These are phyloP conservation scores for Chydorus sphaericus DNA, from an alignment of 2,888 invertebrate genomes.

Conservation along the genomic window DNA sequence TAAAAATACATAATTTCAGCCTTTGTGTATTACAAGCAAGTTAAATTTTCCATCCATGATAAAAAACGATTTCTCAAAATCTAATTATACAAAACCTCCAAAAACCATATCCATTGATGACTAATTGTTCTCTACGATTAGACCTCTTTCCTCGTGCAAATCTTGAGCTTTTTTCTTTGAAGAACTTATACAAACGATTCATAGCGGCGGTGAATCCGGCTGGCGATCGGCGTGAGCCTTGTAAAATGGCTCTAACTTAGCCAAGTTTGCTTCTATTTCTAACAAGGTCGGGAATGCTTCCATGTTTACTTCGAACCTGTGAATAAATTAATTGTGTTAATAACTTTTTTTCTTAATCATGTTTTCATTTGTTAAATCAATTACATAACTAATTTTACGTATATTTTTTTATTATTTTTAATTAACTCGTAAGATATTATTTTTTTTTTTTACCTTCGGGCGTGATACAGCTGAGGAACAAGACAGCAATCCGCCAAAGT, in stretches of 20 bases:
- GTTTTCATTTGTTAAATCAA: too few relatives aligned
- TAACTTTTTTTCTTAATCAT: too few relatives aligned
- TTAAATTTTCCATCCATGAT: too few relatives aligned
- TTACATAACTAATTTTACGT: not conserved
- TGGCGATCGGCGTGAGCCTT: slow-evolving; percentile 82
- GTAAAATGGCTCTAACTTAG: slow-evolving; percentile 76
- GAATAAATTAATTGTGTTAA: slow-evolving; percentile 22
- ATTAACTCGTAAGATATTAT: not conserved
- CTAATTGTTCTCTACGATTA: too few relatives aligned
- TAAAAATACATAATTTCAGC: too few relatives aligned
- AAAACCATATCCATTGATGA: too few relatives aligned
- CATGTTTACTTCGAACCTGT: slow-evolving; percentile 80
- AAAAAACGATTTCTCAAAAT: too few relatives aligned
- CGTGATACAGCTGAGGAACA: slow-evolving; percentile 90
- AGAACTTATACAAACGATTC: too few relatives aligned
- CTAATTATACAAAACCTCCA: too few relatives aligned
- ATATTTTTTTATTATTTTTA: not conserved
- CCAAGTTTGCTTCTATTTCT: slow-evolving; percentile 70
- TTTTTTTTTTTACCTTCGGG: not conserved
- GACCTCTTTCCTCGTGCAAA: too few relatives aligned
- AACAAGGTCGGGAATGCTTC: slow-evolving; percentile 76
- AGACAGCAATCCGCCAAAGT: slow-evolving; percentile 89
- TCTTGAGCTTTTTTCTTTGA: too few relatives aligned
- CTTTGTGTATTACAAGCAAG: too few relatives aligned
- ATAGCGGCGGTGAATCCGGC: slow-evolving; percentile 92